A percentile compares a stretch with the other conserved stretches of the same genome.
Evolutionary conservation across 2,113 vertebrate species (phyloP).

Genomic region (Machaerirhynchus nigripectus): DNA sequence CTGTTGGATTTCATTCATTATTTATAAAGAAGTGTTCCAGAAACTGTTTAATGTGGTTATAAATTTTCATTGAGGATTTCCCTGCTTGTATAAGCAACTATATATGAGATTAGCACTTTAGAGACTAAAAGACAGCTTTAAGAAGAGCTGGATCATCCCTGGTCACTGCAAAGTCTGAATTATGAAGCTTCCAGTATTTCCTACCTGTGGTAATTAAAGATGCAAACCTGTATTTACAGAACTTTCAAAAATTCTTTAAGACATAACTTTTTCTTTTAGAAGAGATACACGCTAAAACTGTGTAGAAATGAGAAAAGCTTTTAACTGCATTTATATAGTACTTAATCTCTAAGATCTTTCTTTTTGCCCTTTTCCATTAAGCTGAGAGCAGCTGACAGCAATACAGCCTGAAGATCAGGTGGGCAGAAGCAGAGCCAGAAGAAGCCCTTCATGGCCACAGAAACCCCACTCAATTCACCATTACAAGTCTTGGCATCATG

Average conservation of each 20-base stretch:
- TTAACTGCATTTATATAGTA: neutral
- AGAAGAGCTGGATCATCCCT: neutral
- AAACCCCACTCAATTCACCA: neutral
- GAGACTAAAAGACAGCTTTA: neutral
- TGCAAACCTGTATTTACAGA: neutral
- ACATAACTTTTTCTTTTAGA: neutral
- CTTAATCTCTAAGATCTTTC: neutral
- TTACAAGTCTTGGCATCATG: neutral
- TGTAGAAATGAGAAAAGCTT: neutral
- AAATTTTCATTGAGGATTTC: slow-evolving; percentile 29
- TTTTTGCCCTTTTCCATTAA: neutral
- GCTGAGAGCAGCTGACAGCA: neutral
- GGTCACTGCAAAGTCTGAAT: neutral
- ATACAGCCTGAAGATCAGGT: neutral
- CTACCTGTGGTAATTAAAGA: neutral
- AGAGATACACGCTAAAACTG: neutral
- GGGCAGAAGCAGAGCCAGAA: neutral
- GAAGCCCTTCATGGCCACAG: neutral
- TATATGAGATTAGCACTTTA: neutral
- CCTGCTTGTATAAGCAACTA: neutral
- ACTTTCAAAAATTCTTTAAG: neutral
- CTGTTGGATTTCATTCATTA: neutral
- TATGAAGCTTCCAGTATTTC: neutral
- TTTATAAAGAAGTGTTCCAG: neutral
- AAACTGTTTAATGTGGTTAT: neutral